Base-by-base conservation (phyloP, 1,140 invertebrate species). In the Oryzaephilus surinamensis region DNA sequence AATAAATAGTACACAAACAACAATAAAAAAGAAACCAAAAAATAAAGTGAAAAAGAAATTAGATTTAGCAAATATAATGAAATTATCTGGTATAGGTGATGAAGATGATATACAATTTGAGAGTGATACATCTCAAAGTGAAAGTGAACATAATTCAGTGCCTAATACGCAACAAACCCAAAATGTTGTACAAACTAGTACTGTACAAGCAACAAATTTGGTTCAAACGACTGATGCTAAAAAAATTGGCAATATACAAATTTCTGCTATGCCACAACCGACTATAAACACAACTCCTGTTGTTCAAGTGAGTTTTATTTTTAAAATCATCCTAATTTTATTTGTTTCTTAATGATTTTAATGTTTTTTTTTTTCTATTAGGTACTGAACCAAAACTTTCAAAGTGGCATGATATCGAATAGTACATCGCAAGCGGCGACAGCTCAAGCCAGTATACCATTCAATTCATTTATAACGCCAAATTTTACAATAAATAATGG, bases 51-150 rank as follows among this genome's bases (percentile, higher is more conserved):
- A 63, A 37, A 61, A 63, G 42, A 70, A 70, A 54, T 50, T 72
- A 26, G 70, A 72, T 54, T 56, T 72, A 38, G 69, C 68, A 26
- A 71, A 71, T 54, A 67, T 72, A 10, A 72, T 72, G 68, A 72
- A 72, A 55, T 50, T 71, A 56, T 60, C 55, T 20, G 58, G 57
- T 2, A 60, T 62, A 23, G 57, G 60, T 20, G 61, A 63, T 31
- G 61, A 63, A 17, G 61, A 63, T 32, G 61, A 61, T 31, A 59
- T 62, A 8, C 54, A 58, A 29, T 61, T 62, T 24, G 61, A 63
- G 34, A 58, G 58, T 37, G 61, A 63, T 37, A 52, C 59, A 4
- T 60, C 58, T 2, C 51, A 50, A 21, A 59, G 57, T 38, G 58
- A 62, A 33, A 61, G 51, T 37, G 57, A 60, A 29, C 51, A 46